phyloP scores from a whole-genome alignment of 37 sponge, comb jelly and placozoan genomes.

The Beroe forskalii region DNA sequence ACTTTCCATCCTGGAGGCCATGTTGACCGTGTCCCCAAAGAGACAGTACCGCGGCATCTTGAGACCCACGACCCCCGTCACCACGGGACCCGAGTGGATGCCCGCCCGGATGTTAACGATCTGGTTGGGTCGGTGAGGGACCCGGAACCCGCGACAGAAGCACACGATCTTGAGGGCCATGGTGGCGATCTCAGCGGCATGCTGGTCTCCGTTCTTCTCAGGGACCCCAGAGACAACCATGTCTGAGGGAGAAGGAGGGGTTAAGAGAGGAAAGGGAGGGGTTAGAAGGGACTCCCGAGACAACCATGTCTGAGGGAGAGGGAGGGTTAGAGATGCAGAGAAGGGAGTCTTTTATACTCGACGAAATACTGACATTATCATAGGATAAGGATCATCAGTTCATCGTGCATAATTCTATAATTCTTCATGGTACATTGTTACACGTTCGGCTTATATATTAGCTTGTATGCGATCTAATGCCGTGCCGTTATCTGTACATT shows the following conservation, averaged over 20 bases:
- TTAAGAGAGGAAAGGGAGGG: too few relatives aligned
- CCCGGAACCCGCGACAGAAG: slow-evolving; percentile 72
- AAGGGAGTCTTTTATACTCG: too few relatives aligned
- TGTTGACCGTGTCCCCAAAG: slow-evolving; percentile 94
- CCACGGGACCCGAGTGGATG: slow-evolving; percentile 88
- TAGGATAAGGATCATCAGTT: too few relatives aligned
- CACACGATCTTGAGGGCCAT: slow-evolving; percentile 82
- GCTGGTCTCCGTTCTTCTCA: slow-evolving; percentile 73
- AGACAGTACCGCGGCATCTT: slow-evolving; percentile 94
- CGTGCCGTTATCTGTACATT: too few relatives aligned
- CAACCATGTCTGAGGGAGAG: slow-evolving; percentile 86
- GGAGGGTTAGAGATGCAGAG: too few relatives aligned
- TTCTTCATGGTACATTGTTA: too few relatives aligned
- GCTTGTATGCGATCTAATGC: too few relatives aligned
- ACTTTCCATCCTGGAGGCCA: slow-evolving; percentile 87
- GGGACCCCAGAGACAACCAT: slow-evolving; percentile 95
- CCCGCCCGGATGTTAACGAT: slow-evolving; percentile 80
- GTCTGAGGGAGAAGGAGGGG: slow-evolving; percentile 73
- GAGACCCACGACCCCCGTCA: slow-evolving; percentile 86
- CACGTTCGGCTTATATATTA: too few relatives aligned
- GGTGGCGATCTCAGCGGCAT: slow-evolving; percentile 86
- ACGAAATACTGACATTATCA: too few relatives aligned
- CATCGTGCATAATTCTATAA: too few relatives aligned
- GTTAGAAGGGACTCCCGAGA: slow-evolving; percentile 87
- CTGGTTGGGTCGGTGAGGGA: slow-evolving; percentile 76